Evolutionary conservation across 2,113 vertebrate species (phyloP), one percentile per base, ranked within the genome.

Genomic region (Callorhinus ursinus): DNA sequence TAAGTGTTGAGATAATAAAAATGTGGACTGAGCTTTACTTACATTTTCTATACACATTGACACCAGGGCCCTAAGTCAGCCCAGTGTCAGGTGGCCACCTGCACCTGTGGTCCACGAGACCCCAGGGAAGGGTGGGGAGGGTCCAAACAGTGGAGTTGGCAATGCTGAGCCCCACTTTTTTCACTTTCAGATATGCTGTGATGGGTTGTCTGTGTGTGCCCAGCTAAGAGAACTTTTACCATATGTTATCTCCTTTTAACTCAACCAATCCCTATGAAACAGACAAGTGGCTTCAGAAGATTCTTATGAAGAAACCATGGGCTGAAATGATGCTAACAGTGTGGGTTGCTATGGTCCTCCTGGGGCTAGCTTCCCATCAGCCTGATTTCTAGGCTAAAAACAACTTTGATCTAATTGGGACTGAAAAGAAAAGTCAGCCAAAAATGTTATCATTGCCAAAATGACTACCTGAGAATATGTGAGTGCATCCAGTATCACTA

Each of bases 41-140:
- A 9, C 28, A 69, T 57, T 92, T 84, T n/a, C 55, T 74, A 28
- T 5, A 57, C 9, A 72, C 39, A 2, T 9, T 28, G 28, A 42
- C 36, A 63, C n/a, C 0, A 31, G 24, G 2, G 16, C 33, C 87
- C 51, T 53, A 19, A 51, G 13, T 85, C 46, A 9, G 69, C 12
- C 80, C 13, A 8, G 28, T 19, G 14, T 31, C 19, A 79, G 18
- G 71, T 1, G 7, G 26, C 51, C 57, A n/a, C 0, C 0, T 65
- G 49, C 76, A 76, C 0, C 0, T 26, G 2, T 13, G 16, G 72
- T 5, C 13, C 33, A 19, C 1, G 0, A 46, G 28, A 21, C 22
- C 39, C 57, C 63, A 14, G 12, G 22, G 59, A 39, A 55, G 28
- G 42, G 33, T 59, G 0, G 26, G 4, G 22, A 72, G 63, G 57